Percentiles rank a stretch among this genome's conserved stretches.
Evolutionary conservation across 2,888 invertebrate genomes (phyloP).

Genomic region (Coenonympha glycerion): DNA sequence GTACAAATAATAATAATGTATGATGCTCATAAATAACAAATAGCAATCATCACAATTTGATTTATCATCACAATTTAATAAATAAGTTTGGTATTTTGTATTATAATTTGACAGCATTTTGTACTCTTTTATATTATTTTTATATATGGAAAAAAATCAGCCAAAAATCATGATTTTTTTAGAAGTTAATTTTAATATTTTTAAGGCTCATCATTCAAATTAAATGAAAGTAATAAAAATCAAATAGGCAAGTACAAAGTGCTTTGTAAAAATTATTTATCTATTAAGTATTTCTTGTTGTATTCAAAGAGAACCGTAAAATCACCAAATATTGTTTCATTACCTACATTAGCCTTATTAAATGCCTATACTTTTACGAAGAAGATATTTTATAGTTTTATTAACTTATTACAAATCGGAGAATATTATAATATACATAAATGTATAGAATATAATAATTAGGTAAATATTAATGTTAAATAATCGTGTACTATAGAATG

Average conservation of each 20-base stretch:
- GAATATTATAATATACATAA: constrained; percentile 73
- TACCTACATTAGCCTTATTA: constrained; percentile 72
- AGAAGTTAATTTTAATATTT: constrained; percentile 14
- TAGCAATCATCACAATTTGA: constrained; percentile 9
- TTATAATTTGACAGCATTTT: constrained; percentile 31
- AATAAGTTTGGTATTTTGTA: constrained; percentile 22
- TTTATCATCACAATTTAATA: not conserved
- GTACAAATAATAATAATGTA: constrained; percentile 25
- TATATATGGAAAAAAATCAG: constrained; percentile 26
- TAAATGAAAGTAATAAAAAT: constrained; percentile 26
- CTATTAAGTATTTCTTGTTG: constrained; percentile 50
- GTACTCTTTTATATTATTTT: constrained; percentile 31
- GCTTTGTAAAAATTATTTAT: constrained; percentile 61
- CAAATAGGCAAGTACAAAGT: constrained; percentile 68
- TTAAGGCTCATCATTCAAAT: constrained; percentile 19
- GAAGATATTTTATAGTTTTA: constrained; percentile 75
- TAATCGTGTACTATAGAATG: constrained; percentile 73
- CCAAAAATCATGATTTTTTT: constrained; percentile 28
- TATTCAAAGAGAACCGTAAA: constrained; percentile 55
- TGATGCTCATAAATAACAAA: constrained; percentile 13
- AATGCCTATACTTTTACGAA: constrained; percentile 72
- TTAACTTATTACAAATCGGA: constrained; percentile 75
- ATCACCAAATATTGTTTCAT: constrained; percentile 73
- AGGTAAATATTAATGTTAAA: constrained; percentile 72
- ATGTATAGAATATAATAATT: constrained; percentile 68